Base-by-base conservation (phyloP, 2,113 vertebrate genomes). In the Sylvicapra grimmia region DNA sequence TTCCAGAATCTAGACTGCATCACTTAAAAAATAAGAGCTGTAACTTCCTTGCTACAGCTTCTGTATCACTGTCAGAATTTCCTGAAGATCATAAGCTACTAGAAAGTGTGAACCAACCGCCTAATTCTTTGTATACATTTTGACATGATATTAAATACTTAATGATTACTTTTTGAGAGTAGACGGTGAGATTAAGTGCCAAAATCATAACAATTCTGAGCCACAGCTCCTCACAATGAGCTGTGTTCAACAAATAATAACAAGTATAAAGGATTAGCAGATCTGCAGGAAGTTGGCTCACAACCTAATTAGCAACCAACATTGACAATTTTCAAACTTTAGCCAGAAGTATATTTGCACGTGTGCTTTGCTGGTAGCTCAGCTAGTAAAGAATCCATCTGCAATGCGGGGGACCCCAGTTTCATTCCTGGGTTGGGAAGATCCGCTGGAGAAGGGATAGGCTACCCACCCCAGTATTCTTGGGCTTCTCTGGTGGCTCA, bases 161-260 rank as follows among this genome's bases (percentile, higher is more conserved):
- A 84, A 61, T 21, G 83, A 54, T 84, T 56, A 68, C 59, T 68
- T 98, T 90, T 63, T 51, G 8, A 91, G 89, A 59, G 75, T 14
- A 61, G 49, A 91, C 12, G 4, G 51, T 72, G 56, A 61, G 72
- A 94, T 89, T 65, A 97, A 96, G 36, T 84, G 56, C 56, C n/a
- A 63, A 93, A 93, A 86, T 89, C 91, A 84, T 44, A 96, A 61
- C 86, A 80, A n/a, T 61, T 79, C 54, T 84, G 61, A 96, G 53
- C 25, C 25, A 8, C 5, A 72, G 79, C 31, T 49, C 36, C 49
- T 84, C 59, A 61, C 31, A 96, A 14, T 51, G 44, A 93, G 51
- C 44, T 51, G 47, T 47, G 19, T 56, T 80, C 8, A 25, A 68
- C 88, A 89, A 77, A 91, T n/a, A 79, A 86, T 16, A 72, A n/a